Evolutionary conservation across 1,140 invertebrate species (phyloP), one percentile per base, ranked within the genome.

Genomic region (Panonychus citri): DNA sequence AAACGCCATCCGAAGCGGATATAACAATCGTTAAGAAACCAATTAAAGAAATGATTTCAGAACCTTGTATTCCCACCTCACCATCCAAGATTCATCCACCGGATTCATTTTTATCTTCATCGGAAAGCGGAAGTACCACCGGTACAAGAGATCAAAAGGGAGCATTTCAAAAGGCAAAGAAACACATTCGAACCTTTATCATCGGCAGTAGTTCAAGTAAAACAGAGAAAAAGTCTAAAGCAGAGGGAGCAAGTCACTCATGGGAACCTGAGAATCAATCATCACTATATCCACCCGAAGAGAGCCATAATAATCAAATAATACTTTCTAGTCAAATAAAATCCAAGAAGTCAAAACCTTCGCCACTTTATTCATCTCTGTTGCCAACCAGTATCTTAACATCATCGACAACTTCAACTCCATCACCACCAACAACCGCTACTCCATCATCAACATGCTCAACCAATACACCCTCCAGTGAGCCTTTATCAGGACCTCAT

Each of bases 101-200:
- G 43, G 21, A 46, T n/a, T 46, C 21, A 46, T 24, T 34, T 34
- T 34, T 34, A 34, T 34, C 30, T 4, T 54, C 27, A 39, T 15
- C 19, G 12, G 12, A 34, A 34, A 12, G 30, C 12, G 30, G 30
- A 5, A 5, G 30, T 34, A n/a, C n/a, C n/a, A n/a, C n/a, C n/a
- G n/a, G n/a, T n/a, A n/a, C n/a, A n/a, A 53, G 27, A 12, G 17
- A 26, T 51, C 52, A 53, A 39, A 55, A 46, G 26, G 57, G 60
- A 13, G 57, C 63, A 15, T 59, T 64, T 40, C 59, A 64, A 49
- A 62, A 60, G 53, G 69, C 69, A 10, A 71, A 70, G 59, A 68
- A 66, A 58, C 68, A 68, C 52, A 63, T 70, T 26, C 65, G 66
- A 57, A 68, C 67, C 17, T 60, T 70, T 24, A 68, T 70, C 27